Conservation (phyloP, 2,113 vertebrate species). For the Spilogale gracilis region DNA sequence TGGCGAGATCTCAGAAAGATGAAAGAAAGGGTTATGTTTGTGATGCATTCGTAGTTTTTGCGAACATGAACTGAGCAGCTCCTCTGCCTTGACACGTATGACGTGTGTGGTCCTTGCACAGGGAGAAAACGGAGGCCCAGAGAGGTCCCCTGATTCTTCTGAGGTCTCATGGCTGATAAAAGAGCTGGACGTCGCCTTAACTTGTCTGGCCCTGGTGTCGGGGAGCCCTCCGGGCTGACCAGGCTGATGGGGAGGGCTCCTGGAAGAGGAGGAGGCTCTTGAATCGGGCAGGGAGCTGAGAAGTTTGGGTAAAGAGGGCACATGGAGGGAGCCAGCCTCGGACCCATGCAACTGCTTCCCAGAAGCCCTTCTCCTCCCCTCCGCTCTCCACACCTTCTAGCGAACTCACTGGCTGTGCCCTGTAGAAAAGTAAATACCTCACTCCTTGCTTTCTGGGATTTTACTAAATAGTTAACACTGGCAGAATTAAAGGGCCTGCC, state of each 20-base stretch:
- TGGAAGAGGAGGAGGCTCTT: not conserved
- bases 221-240: not conserved
- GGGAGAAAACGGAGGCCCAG: not conserved
- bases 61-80: no score
- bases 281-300: not conserved
- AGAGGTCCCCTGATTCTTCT: not conserved
- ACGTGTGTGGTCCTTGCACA: no score
- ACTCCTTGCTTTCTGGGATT: not conserved
- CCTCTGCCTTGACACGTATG: not conserved
- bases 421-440: not conserved
- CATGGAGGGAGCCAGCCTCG: not conserved
- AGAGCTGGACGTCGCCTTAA: not conserved
- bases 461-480: not conserved
- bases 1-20: not conserved
- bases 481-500: not conserved
- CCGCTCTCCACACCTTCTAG: not conserved
- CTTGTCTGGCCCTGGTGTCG: not conserved
- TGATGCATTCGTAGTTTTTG: not conserved
- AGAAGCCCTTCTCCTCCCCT: no score
- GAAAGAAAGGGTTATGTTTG: not conserved
- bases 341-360: no score
- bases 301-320: not conserved
- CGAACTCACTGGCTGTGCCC: not conserved
- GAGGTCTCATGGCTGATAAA: not conserved
- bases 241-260: not conserved